Base-by-base conservation (phyloP, 2,113 vertebrate species). In the Hemiscyllium ocellatum region DNA sequence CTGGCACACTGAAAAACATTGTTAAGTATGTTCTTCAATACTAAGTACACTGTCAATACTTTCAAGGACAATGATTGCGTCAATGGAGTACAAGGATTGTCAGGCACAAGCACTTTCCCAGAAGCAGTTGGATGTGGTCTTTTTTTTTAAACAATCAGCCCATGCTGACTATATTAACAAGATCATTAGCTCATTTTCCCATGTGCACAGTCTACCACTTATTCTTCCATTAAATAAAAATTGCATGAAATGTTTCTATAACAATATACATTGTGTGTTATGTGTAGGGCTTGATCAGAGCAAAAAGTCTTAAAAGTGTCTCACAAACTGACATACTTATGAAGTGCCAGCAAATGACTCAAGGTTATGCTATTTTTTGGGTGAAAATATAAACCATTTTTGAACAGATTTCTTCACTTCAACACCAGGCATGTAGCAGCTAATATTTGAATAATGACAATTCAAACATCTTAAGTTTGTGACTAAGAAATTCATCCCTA, bases 11-110 rank as follows among this genome's bases (percentile, higher is more conserved):
- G 61, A 93, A 93, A 47, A 93, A 66, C 33, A 68, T 93, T 66
- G 89, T 93, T 68, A 93, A 93, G 89, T 66, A 68, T 93, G 56
- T 68, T 93, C 89, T 93, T n/a, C 89, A 37, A 65, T 66, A 93
- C 89, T 68, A 68, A 93, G 89, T 93, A 93, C 89, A 42, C 65
- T 93, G 89, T 68, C 89, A 93, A 56, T 93, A 93, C 19, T 93
- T 93, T 93, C 89, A 93, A 93, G 89, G 89, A 37, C 56, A 29
- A 66, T n/a, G 33, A 93, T 66, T 93, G 13, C 61, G 89, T 93
- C 89, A 68, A n/a, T 66, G 61, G 26, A 66, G 33, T 68, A 33
- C 17, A 66, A 93, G 56, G 89, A 68, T 93, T 37, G 61, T 66
- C 61, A 66, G 61, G 61, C 89, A 93, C 61, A 33, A 68, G 61